Base-by-base conservation (phyloP, 2,888 invertebrate genomes). In the Blastobasis adustella region DNA sequence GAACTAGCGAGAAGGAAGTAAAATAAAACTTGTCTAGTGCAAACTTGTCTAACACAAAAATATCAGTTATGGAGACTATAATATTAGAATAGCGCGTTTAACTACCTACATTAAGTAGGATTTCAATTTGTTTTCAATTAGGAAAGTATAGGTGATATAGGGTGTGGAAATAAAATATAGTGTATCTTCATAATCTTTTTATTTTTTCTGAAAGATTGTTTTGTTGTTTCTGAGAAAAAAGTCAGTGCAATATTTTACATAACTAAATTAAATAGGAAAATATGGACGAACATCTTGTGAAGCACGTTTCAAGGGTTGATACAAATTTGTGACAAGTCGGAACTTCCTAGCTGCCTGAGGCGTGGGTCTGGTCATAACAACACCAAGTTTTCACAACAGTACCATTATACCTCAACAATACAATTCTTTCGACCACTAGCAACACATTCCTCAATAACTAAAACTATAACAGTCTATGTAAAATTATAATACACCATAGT, bases 381-480 rank as follows among this genome's bases (percentile, higher is more conserved):
- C 52, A 50, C 49, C 55, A 50, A 54, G 46, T 42, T 45, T 44
- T 37, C 43, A 37, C 9, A 10, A 53, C 39, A 36, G 37, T 45
- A 48, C 54, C 54, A 59, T 61, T 54, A 56, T 56, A 42, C 58
- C 47, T 57, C 63, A 67, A 69, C 66, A 71, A 71, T 65, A 72
- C 71, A 69, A 61, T 68, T 61, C 62, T 66, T 67, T 67, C 66
- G 64, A 73, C 72, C 76, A 71, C 70, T 67, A 70, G 68, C 69
- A 76, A 81, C 79, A 62, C 65, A 61, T 71, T 73, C 67, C 67
- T 72, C 76, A 64, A 73, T 71, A 83, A 83, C 80, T 87, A 84
- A 86, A 85, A 79, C 82, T 88, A 87, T 88, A 88, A 88, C 88
- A 88, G 88, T 88, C 88, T 86, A 83, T 88, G 82, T 79, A 82